Conservation (phyloP, 2,888 invertebrate species). For the Nymphalis c-album region DNA sequence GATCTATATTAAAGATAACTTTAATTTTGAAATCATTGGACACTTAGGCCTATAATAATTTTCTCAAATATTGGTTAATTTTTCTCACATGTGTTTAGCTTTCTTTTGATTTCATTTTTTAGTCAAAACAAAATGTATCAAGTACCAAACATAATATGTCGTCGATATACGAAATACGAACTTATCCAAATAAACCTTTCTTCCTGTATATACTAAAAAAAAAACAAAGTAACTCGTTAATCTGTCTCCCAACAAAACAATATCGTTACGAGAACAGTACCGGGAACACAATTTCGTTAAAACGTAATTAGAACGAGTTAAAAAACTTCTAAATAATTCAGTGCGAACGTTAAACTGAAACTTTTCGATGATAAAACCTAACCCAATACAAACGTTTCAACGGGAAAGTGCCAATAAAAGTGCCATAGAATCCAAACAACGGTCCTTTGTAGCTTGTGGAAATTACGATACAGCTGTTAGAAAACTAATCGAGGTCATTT, state of each 20-base stretch:
- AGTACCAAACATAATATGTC: too few species aligned
- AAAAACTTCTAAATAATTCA: slow-evolving; percentile 31
- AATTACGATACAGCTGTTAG: slow-evolving; percentile 48
- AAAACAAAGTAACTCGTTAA: background rate
- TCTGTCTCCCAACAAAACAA: background rate
- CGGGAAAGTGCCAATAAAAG: slow-evolving; percentile 47
- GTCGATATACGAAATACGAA: too few species aligned
- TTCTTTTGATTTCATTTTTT: too few species aligned
- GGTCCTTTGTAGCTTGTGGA: slow-evolving; percentile 48
- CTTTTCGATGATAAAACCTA: slow-evolving; percentile 40
- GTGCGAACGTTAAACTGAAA: slow-evolving; percentile 31
- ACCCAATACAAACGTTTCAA: slow-evolving; percentile 40
- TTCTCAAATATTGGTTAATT: too few species aligned
- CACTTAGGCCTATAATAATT: too few species aligned
- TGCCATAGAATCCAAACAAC: slow-evolving; percentile 46
- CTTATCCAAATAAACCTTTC: too few species aligned
- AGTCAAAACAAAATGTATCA: too few species aligned
- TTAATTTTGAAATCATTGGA: too few species aligned
- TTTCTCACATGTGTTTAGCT: too few species aligned
- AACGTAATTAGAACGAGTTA: slow-evolving; percentile 23
- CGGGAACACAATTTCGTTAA: background rate
- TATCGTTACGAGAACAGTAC: background rate
- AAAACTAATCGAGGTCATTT: slow-evolving; percentile 50
- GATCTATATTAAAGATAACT: too few species aligned
- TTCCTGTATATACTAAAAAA: background rate